Percentiles rank a stretch among this genome's conserved stretches.
These are phyloP conservation scores for Cygnus atratus DNA, from an alignment of 2,113 vertebrate species.

Conservation along the genomic window DNA sequence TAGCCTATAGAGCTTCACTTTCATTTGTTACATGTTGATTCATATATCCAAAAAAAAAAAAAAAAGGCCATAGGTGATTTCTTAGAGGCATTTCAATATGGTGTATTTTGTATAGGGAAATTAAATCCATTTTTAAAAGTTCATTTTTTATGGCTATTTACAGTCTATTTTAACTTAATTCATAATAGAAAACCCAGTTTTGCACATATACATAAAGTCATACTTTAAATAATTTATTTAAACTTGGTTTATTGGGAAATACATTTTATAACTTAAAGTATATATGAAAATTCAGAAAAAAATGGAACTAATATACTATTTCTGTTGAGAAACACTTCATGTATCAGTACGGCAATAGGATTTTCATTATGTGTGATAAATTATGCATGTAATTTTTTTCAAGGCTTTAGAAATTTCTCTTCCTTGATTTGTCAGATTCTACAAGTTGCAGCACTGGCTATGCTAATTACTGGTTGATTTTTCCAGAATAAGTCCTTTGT, in stretches of 20 bases:
- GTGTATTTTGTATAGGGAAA: neutral
- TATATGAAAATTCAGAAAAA: neutral
- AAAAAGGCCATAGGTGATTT: neutral
- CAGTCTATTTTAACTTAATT: neutral
- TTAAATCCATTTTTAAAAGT: neutral
- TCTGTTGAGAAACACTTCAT: neutral
- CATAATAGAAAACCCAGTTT: neutral
- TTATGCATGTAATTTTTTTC: neutral
- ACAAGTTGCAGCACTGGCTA: neutral
- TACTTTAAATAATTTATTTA: neutral
- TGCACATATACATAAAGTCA: neutral
- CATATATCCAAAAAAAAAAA: neutral
- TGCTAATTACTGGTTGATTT: neutral
- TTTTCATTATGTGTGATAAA: neutral
- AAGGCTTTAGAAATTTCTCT: neutral
- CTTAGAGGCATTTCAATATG: neutral
- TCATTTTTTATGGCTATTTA: neutral
- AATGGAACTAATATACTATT: neutral
- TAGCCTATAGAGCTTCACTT: neutral
- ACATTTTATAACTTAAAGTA: neutral
- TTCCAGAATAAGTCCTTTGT: neutral
- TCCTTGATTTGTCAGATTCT: neutral
- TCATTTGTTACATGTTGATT: accelerated
- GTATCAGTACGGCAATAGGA: neutral
- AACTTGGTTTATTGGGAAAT: neutral